phyloP scores from a whole-genome alignment of 1,140 invertebrate species.

The Tribolium madens region DNA sequence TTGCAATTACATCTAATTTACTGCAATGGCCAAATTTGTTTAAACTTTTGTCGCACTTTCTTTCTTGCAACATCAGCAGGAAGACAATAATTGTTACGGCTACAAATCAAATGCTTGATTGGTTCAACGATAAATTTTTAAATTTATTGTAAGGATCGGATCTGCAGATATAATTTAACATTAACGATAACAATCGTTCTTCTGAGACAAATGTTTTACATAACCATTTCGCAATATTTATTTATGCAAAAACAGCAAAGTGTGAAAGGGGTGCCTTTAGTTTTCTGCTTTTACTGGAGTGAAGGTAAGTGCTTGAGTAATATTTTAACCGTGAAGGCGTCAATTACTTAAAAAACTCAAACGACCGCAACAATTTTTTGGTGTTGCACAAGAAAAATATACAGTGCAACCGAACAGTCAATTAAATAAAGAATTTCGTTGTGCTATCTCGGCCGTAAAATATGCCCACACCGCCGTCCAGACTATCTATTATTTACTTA shows the following conservation, averaged over 20 bases:
- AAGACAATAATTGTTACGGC: conserved; percentile 19
- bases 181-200: not conserved
- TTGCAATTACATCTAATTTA: not conserved
- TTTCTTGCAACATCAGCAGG: conserved; percentile 28
- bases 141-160: not conserved
- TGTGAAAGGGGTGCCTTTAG: not conserved
- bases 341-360: conserved; percentile 27
- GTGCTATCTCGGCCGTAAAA: not conserved
- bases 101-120: conserved; percentile 32
- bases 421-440: conserved; percentile 13
- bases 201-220: not conserved
- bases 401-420: conserved; percentile 3
- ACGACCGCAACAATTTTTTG: conserved; percentile 24
- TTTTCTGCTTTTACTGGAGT: no score
- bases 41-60: conserved; percentile 26
- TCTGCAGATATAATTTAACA: not conserved
- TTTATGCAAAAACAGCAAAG: not conserved
- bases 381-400: conserved; percentile 32
- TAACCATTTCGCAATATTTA: conserved; percentile 2
- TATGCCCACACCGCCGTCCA: not conserved
- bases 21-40: conserved; percentile 1
- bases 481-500: no score
- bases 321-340: conserved; percentile 37
- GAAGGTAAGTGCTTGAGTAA: not conserved
- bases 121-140: conserved; percentile 14